A percentile compares a stretch with the other conserved stretches of the same genome.
These are phyloP conservation scores for Wiebesia pumilae DNA, from an alignment of 1,140 invertebrate species.

Conservation along the genomic window DNA sequence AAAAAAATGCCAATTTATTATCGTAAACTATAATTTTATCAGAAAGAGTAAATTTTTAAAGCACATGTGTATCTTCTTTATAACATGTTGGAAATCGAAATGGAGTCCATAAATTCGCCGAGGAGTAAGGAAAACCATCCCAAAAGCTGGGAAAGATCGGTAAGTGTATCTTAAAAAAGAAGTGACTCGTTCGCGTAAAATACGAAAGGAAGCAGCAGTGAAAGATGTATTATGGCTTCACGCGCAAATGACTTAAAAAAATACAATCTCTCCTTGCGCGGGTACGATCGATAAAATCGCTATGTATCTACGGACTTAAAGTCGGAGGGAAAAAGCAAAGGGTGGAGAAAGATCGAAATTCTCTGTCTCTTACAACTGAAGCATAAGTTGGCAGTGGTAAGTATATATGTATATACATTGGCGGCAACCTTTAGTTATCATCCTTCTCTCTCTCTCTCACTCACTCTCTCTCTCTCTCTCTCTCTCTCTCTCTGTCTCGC, in stretches of 20 bases:
- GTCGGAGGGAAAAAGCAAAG: conserved; percentile 6
- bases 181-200: conserved; percentile 25
- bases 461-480: conserved; percentile 8
- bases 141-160: conserved; percentile 14
- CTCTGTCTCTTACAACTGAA: conserved; percentile 57
- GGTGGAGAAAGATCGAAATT: conserved; percentile 61
- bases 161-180: background rate
- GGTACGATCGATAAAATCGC: conserved; percentile 62
- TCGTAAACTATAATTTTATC: too few species aligned
- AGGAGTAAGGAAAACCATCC: background rate
- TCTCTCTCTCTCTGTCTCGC: background rate
- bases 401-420: conserved; percentile 2
- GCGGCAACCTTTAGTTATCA: conserved; percentile 59
- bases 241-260: conserved; percentile 43
- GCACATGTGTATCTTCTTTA: background rate
- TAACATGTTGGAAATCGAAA: background rate
- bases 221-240: conserved; percentile 34
- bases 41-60: too few species aligned
- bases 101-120: background rate
- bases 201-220: background rate
- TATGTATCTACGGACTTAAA: conserved; percentile 45
- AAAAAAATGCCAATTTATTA: too few species aligned
- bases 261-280: conserved; percentile 48
- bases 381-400: conserved; percentile 56
- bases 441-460: conserved; percentile 2